Base-by-base conservation (phyloP, 2,113 vertebrate species). In the Amphilophus citrinellus region DNA sequence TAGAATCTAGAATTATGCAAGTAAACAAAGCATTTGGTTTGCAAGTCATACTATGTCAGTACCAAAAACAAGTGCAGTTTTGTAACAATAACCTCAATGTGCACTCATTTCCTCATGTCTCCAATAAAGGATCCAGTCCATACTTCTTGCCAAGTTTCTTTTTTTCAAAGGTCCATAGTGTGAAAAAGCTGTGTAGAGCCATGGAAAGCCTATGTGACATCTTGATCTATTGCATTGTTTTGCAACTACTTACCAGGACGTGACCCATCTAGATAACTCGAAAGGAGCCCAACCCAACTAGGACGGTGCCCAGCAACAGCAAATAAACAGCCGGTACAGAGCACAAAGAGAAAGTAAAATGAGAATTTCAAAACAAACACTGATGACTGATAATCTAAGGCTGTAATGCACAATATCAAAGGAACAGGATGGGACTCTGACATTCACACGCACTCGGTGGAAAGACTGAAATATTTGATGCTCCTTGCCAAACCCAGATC, bases 61-160 rank as follows among this genome's bases (percentile, higher is more conserved):
- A 20, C 75, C 56, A 71, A 80, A 60, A 85, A 82, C 22, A 68
- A 80, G 76, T 87, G 13, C 80, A 87, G 86, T 93, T 94, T 95
- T 93, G 87, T 94, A 89, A 92, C 77, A 91, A 86, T 76, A 61
- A 85, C 68, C 79, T 89, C 24, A 77, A 83, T 30, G 32, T 86
- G 42, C 90, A 82, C 63, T 85, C 59, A 83, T 73, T 89, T 71
- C 89, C 53, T 86, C 63, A 86, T 71, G 50, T 84, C 75, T 77
- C 22, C 17, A 92, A 91, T 90, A 91, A 95, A 95, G 83, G 9
- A 75, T 77, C 18, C 44, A 82, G 30, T 79, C 50, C 75, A 50
- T 66, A 53, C 53, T 18, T 44, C 2, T 22, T 44, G 15, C 60
- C 10, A 1, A 30, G 61, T 50, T 79, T 39, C n/a, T 82, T 86